Evolutionary conservation across 1,140 invertebrate genomes (phyloP), one percentile per base, ranked within the genome.

Genomic region (Heliconius hermathena): DNA sequence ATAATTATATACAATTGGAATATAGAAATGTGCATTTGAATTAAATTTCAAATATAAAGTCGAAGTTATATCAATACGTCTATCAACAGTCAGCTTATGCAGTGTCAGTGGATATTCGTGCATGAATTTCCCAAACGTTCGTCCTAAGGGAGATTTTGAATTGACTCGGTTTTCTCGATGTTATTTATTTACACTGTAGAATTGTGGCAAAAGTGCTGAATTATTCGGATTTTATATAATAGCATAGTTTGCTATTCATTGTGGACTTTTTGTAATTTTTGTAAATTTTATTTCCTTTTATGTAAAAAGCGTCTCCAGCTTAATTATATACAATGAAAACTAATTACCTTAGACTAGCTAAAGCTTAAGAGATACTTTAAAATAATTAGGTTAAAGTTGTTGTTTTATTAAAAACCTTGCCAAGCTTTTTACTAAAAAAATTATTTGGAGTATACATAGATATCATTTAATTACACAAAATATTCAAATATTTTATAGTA

Each of bases 101-200:
- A 76, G 54, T 76, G 54, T 76, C 74, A 76, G 74, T 76, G 60
- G 26, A 41, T 66, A 41, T 66, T 76, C 57, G 57, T 76, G n/a
- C 74, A 76, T 66, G 74, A 76, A 66, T 76, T 66, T 38, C 18
- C 74, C 36, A 46, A 66, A 76, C 38, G 70, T 76, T 41, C 20
- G 33, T 49, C 74, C 29, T 60, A 22, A 9, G 54, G 36, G 74
- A 76, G 20, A 36, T 22, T 66, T 36, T 38, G 36, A 41, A 57
- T 33, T 76, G 38, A 66, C 57, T 66, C 54, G 20, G 57, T 76
- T 38, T 36, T 66, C 60, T 60, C 74, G 74, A 76, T 76, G 57
- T 66, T 66, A 57, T 76, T 76, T 76, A 60, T 76, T 46, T 20
- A 66, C 74, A 57, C 22, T 73, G 13, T 46, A 60, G 54, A 26